A percentile compares a stretch with the other conserved stretches of the same genome.
phyloP scores from a whole-genome alignment of 2,797 vertebrate genomes.

The Aythya fuligula region DNA sequence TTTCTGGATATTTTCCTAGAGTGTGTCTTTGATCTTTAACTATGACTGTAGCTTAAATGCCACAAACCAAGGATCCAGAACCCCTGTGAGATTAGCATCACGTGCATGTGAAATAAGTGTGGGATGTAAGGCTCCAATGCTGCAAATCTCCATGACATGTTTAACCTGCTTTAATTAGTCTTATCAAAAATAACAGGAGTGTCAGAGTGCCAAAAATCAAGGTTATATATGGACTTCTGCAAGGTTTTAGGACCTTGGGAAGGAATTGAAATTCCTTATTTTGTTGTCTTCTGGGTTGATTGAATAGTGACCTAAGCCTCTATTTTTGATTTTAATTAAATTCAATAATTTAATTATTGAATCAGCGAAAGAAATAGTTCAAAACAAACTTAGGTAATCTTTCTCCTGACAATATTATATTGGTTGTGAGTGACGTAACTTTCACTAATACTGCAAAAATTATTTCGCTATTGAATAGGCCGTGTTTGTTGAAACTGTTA shows the following conservation, averaged over 20 bases:
- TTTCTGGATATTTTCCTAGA: constrained; percentile 1
- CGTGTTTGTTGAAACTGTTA: constrained; percentile 1
- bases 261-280: not conserved
- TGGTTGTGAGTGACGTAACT: not conserved
- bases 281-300: not conserved
- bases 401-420: not conserved
- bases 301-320: not conserved
- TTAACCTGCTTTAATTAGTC: not conserved
- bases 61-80: not conserved
- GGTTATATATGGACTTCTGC: not conserved
- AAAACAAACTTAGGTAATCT: not conserved
- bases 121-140: not conserved
- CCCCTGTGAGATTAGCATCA: not conserved
- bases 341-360: not conserved
- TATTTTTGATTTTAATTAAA: not conserved
- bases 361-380: not conserved
- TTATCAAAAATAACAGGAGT: not conserved
- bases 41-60: not conserved
- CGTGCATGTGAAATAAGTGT: not conserved
- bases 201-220: not conserved
- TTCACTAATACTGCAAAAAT: not conserved
- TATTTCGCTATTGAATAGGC: not conserved
- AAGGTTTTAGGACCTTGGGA: constrained; percentile 6
- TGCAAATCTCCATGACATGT: not conserved
- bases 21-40: not conserved